A percentile compares a stretch with the other conserved stretches of the same genome.
phyloP scores from a whole-genome alignment of 2,113 vertebrate genomes.

The Forbesichthys papilliferus region DNA sequence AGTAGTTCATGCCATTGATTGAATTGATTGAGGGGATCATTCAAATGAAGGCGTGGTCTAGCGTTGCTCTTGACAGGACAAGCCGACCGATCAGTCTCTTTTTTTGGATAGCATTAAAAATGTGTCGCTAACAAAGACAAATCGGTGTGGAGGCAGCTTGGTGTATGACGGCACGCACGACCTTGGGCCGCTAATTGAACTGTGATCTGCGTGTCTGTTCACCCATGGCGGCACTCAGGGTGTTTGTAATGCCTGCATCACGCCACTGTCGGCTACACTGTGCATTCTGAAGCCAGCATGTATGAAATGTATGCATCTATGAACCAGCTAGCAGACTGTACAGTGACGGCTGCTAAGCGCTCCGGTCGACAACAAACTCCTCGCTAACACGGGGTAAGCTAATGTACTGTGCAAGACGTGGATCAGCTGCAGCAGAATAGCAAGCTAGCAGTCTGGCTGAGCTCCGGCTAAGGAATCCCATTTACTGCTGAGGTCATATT shows the following conservation, averaged over 20 bases:
- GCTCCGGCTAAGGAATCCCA: conserved; percentile 28
- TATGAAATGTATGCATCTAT: not conserved
- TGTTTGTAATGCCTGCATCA: conserved; percentile 23
- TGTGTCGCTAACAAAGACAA: conserved; percentile 73
- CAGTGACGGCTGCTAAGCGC: conserved; percentile 30
- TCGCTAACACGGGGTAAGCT: conserved; percentile 29
- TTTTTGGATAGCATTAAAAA: conserved; percentile 49
- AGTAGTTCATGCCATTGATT: conserved; percentile 71
- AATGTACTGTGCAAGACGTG: conserved; percentile 24
- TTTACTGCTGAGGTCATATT: conserved; percentile 51
- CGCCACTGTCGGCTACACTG: not conserved
- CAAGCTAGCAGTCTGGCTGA: conserved; percentile 33
- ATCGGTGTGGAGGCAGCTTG: conserved; percentile 59
- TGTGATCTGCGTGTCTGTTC: conserved; percentile 56
- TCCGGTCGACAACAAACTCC: conserved; percentile 19
- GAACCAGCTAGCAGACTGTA: not conserved
- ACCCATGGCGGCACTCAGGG: conserved; percentile 38
- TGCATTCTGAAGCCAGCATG: too few relatives aligned
- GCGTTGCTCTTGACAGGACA: conserved; percentile 52
- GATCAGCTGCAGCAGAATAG: conserved; percentile 38
- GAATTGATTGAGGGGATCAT: conserved; percentile 71
- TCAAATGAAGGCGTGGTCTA: conserved; percentile 65
- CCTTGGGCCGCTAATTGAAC: conserved; percentile 72
- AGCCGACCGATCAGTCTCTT: conserved; percentile 61
- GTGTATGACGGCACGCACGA: conserved; percentile 53